These are phyloP conservation scores for Eretmocerus hayati DNA, from an alignment of 2,888 invertebrate genomes.

Conservation along the genomic window DNA sequence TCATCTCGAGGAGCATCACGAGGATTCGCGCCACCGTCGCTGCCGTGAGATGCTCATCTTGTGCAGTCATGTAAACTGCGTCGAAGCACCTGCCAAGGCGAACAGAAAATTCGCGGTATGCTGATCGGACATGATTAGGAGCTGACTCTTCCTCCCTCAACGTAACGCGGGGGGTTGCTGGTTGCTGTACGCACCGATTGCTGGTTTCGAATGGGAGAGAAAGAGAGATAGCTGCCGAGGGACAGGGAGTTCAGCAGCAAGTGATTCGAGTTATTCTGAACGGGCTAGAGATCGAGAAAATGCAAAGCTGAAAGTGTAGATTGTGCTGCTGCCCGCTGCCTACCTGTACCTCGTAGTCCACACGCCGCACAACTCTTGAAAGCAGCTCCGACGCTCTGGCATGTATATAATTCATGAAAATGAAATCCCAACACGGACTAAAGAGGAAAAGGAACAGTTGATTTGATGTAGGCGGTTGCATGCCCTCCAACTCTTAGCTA, in stretches of 20 bases:
- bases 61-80: no score
- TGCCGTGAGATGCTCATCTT: no score
- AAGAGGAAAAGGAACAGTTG: no score
- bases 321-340: neutral
- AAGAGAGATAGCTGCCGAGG: neutral
- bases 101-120: neutral
- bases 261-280: neutral
- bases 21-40: no score
- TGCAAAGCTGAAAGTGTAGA: neutral
- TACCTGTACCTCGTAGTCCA: constrained; percentile 9
- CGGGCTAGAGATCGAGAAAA: neutral
- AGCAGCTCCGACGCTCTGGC: constrained; percentile 18
- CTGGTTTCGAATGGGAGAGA: no score
- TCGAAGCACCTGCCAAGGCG: no score
- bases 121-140: neutral
- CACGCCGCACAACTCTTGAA: constrained; percentile 7
- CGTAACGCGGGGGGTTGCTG: neutral
- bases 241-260: neutral
- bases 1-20: no score
- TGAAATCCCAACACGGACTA: neutral
- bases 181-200: no score
- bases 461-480: no score
- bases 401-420: constrained; percentile 11
- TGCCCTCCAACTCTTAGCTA: no score
- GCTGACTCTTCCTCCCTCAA: constrained; percentile 5